Conservation (phyloP, 2,888 invertebrate species). For the Apodemia zela region DNA sequence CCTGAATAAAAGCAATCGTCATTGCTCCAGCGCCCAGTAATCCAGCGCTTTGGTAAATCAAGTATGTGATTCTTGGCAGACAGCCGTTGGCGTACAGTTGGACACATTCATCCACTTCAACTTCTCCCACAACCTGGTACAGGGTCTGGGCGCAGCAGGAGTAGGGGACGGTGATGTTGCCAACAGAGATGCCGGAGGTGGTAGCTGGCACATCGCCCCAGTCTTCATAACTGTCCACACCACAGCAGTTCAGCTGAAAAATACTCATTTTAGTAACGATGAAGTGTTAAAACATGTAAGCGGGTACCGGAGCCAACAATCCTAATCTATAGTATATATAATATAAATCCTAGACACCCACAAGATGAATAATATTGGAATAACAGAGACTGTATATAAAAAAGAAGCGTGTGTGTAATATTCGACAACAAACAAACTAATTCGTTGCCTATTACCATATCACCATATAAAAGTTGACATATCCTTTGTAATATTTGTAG, state of each 20-base stretch:
- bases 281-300: no score
- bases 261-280: not conserved
- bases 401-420: no score
- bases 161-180: conserved; percentile 75
- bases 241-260: conserved; percentile 84
- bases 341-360: no score
- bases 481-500: no score
- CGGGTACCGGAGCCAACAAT: no score
- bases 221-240: conserved; percentile 81
- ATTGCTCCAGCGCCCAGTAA: conserved; percentile 87
- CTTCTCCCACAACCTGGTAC: conserved; percentile 34
- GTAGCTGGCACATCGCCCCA: conserved; percentile 69
- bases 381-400: no score
- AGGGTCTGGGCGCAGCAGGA: conserved; percentile 79
- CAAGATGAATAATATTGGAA: no score
- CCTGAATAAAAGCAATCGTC: conserved; percentile 90
- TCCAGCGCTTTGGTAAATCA: conserved; percentile 86
- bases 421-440: no score
- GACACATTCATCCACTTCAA: conserved; percentile 49
- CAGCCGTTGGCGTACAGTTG: conserved; percentile 80
- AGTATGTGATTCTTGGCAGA: conserved; percentile 77
- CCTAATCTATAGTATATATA: no score
- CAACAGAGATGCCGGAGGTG: conserved; percentile 48
- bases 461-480: no score
- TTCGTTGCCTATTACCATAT: no score